phyloP scores from a whole-genome alignment of 2,797 vertebrate genomes.

The Pangasius djambal region DNA sequence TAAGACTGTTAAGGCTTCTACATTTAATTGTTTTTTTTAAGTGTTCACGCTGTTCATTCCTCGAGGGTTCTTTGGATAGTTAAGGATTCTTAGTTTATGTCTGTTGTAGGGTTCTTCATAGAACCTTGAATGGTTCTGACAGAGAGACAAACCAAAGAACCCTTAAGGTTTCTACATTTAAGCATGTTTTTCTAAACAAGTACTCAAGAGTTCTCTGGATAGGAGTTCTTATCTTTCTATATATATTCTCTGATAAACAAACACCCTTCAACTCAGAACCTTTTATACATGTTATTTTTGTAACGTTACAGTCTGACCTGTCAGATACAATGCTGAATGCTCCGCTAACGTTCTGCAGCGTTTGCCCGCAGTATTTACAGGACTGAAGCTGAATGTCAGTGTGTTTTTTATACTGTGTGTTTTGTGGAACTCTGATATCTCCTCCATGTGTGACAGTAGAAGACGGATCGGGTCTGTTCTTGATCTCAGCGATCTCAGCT shows the following conservation, averaged over 20 bases:
- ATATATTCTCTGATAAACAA: neutral
- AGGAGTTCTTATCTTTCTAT: neutral
- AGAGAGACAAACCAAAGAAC: neutral
- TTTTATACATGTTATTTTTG: neutral
- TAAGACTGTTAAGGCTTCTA: neutral
- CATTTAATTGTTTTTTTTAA: neutral
- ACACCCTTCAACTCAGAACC: neutral
- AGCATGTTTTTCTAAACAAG: neutral
- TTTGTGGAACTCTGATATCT: constrained; percentile 24
- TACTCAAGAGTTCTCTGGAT: neutral
- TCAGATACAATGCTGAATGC: neutral
- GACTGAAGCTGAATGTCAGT: neutral
- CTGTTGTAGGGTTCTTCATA: neutral
- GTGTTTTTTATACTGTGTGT: neutral
- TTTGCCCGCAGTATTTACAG: constrained; percentile 15
- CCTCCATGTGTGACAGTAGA: constrained; percentile 39
- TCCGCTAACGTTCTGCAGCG: neutral
- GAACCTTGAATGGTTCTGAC: neutral
- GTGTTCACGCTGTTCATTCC: neutral
- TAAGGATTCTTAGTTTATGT: neutral
- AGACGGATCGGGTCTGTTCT: constrained; percentile 39
- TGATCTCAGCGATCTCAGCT: constrained; percentile 40
- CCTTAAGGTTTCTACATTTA: neutral
- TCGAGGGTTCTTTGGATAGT: neutral
- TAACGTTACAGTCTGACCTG: neutral